Conservation (phyloP, 2,888 invertebrate species). For the Acanthosoma haemorrhoidale region DNA sequence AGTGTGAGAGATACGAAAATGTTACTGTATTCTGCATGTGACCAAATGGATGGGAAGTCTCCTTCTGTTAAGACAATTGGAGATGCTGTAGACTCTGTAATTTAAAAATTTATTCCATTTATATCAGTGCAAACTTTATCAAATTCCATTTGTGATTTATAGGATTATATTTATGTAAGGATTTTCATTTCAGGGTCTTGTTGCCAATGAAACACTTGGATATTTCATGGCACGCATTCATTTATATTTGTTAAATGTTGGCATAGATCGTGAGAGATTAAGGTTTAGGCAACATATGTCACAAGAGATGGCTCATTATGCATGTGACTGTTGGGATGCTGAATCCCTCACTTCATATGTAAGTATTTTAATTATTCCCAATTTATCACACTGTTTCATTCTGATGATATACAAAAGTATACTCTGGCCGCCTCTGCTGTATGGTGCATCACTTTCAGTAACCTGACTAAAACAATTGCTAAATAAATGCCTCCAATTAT, state of each 20-base stretch:
- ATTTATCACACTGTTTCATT: no score
- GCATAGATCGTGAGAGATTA: conserved; percentile 76
- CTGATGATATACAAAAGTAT: no score
- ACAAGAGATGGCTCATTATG: conserved; percentile 99
- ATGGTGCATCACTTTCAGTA: no score
- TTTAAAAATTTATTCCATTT: conserved; percentile 29
- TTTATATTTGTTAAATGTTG: conserved; percentile 77
- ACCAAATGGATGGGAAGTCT: conserved; percentile 94
- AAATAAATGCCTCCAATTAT: no score
- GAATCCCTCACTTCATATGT: conserved; percentile 93
- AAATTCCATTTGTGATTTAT: background rate
- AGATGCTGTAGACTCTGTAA: conserved; percentile 71
- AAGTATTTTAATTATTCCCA: conserved; percentile 48
- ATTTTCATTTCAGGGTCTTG: conserved; percentile 57
- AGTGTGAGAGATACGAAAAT: conserved; percentile 68
- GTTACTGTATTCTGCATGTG: conserved; percentile 87
- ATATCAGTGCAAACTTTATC: background rate
- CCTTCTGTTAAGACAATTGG: conserved; percentile 74
- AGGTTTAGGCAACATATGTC: conserved; percentile 97
- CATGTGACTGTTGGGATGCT: conserved; percentile 99
- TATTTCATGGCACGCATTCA: conserved; percentile 97
- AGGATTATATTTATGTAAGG: background rate
- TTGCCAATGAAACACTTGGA: conserved; percentile 94
- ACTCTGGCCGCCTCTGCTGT: no score
- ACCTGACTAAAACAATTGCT: no score